A percentile compares a stretch with the other conserved stretches of the same genome.
Conservation (phyloP, 2,113 vertebrate species). For the Terrapene triunguis region DNA sequence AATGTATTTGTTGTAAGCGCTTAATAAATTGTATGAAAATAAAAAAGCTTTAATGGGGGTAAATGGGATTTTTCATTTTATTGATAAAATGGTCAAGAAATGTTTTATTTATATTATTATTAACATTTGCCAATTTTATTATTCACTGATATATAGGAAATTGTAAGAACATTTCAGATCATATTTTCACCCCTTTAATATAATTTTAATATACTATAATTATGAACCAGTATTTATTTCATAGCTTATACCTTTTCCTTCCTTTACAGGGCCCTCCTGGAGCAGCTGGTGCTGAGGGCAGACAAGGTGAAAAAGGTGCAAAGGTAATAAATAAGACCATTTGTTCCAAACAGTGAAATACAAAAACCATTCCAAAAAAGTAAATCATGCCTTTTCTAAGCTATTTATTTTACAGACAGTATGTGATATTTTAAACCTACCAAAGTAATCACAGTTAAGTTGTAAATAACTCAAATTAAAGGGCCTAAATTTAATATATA, state of each 20-base stretch:
- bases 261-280: constrained; percentile 92
- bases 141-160: neutral
- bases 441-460: neutral
- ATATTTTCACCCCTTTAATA: neutral
- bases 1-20: neutral
- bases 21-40: neutral
- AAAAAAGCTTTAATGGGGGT: neutral
- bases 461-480: neutral
- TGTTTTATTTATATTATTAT: neutral
- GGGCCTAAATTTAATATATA: neutral
- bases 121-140: neutral
- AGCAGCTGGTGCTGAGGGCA: constrained; percentile 91
- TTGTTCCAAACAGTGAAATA: neutral
- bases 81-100: neutral
- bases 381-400: neutral
- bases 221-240: neutral
- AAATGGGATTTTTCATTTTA: neutral
- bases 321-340: constrained; percentile 85
- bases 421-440: neutral
- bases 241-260: neutral
- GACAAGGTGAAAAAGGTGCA: constrained; percentile 97
- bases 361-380: neutral
- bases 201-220: neutral
- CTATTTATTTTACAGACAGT: neutral
- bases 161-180: neutral